Evolutionary conservation across 1,140 invertebrate species (phyloP), one percentile per base, ranked within the genome.

Genomic region (Drosophila nannoptera): DNA sequence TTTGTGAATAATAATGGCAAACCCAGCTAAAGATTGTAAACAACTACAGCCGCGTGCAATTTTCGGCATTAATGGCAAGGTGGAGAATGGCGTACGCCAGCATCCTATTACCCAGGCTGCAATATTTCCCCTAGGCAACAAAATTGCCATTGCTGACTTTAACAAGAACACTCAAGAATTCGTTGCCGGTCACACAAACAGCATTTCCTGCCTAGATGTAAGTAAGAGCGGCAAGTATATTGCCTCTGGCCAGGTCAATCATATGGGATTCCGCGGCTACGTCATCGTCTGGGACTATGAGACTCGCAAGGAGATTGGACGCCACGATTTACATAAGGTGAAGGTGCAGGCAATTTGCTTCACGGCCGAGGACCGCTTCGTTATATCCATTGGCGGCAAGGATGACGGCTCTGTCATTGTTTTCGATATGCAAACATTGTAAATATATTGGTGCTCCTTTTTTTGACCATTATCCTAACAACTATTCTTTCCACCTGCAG

Each of bases 271-370:
- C 87, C 96, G 96, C 92, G 95, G 96, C 5, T 92, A 92, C 66
- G 94, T 96, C 0, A 96, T 97, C 72, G 88, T 98, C 12, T 98
- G 97, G 96, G 93, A 97, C 84, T 97, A 94, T 81, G 91, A 93
- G 6, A 91, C 90, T 42, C 92, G 91, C 64, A 90, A 89, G 35
- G 87, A 93, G 46, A 88, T 94, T 43, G 91, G 92, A 0, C 93
- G 92, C 54, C 93, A 97, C 88, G 93, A 95, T 88, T 90, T 96
- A 8, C 97, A 98, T 88, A 97, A 96, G 90, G 94, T 94, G 0
- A 93, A 95, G 48, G 93, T 98, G 0, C 94, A 97, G 90, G 92
- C 94, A 7, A 90, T 98, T 8, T 91, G 92, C 11, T 97, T 98
- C 88, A 95, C 96, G 0, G 91, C 92, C 29, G 93, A 96, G 87